Evolutionary conservation across 2,797 vertebrate species (phyloP).

Genomic region (Sebastes variabilis): DNA sequence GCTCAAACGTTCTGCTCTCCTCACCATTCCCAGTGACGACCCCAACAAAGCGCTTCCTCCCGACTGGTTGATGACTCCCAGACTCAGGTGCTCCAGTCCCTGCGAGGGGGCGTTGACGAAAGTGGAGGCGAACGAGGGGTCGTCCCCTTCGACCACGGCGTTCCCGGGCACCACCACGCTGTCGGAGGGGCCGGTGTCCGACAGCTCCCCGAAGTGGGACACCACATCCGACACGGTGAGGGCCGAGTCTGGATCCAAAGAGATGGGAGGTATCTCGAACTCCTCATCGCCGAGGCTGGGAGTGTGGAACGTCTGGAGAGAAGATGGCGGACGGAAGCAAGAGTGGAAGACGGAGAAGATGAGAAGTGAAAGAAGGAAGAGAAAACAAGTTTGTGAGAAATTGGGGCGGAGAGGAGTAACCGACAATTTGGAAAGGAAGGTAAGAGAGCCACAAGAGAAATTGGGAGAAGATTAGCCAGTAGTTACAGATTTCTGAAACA

Average conservation of each 20-base stretch:
- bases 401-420: not conserved
- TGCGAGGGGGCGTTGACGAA: constrained; percentile 77
- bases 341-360: not conserved
- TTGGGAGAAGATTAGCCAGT: not conserved
- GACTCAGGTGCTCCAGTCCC: constrained; percentile 81
- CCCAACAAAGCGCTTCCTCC: constrained; percentile 77
- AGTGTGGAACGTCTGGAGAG: constrained; percentile 90
- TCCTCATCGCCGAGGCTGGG: constrained; percentile 94
- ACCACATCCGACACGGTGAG: constrained; percentile 90
- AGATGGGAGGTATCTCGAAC: constrained; percentile 95
- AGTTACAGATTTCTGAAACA: not conserved
- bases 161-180: constrained; percentile 72
- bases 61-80: constrained; percentile 80
- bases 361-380: not conserved
- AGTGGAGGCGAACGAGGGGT: constrained; percentile 83
- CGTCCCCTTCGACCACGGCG: constrained; percentile 79
- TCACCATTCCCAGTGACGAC: constrained; percentile 83
- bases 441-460: not conserved
- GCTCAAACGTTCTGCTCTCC: not conserved
- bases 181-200: constrained; percentile 82
- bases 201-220: constrained; percentile 90
- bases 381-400: not conserved
- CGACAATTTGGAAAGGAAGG: not conserved
- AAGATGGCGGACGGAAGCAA: not conserved
- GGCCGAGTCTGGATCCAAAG: constrained; percentile 89